phyloP scores from a whole-genome alignment of 2,797 vertebrate genomes.

The Squalus acanthias region DNA sequence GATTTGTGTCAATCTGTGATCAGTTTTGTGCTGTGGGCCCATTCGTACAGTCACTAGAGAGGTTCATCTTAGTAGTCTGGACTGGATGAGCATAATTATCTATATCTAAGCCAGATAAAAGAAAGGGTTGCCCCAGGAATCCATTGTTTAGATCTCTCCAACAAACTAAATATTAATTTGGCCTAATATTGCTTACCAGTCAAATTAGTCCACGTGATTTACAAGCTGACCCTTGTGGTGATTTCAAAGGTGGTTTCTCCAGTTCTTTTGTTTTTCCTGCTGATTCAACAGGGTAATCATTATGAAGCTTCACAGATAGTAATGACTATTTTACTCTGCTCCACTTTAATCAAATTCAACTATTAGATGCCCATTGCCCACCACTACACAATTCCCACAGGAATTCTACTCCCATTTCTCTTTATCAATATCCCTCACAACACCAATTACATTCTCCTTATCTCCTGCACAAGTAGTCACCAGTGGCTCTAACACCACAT shows the following conservation, averaged over 20 bases:
- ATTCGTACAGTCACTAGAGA: not conserved
- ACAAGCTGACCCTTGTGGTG: too few species aligned
- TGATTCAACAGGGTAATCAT: not conserved
- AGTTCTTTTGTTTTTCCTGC: too few species aligned
- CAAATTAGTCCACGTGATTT: too few species aligned
- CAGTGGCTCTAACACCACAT: not conserved
- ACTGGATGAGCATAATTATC: not conserved
- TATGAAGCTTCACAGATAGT: not conserved
- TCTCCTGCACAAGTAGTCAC: not conserved
- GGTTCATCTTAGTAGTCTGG: not conserved
- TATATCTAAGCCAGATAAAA: not conserved
- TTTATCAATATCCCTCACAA: not conserved
- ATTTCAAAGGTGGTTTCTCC: too few species aligned
- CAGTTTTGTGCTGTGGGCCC: not conserved
- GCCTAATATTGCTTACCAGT: too few species aligned
- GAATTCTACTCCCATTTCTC: not conserved
- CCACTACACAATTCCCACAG: not conserved
- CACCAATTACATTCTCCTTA: not conserved
- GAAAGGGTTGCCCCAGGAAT: too few species aligned
- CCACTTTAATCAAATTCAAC: not conserved
- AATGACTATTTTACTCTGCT: not conserved
- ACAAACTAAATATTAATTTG: too few species aligned
- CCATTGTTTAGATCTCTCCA: too few species aligned
- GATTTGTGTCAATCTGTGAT: not conserved
- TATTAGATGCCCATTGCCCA: not conserved